A percentile compares a stretch with the other conserved stretches of the same genome.
Conservation (phyloP, 2,797 vertebrate genomes). For the Clamator glandarius region DNA sequence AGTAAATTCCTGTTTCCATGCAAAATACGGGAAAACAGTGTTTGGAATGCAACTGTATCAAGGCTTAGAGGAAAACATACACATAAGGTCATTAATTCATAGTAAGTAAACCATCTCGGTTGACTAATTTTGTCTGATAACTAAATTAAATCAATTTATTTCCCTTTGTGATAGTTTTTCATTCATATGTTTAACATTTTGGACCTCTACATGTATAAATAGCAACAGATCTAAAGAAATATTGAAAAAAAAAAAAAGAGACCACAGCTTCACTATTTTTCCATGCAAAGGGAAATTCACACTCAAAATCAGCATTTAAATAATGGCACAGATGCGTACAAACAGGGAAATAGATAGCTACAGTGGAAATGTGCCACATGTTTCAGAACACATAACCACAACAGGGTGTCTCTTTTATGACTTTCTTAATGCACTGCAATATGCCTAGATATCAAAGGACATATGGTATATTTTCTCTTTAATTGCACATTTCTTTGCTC, state of each 20-base stretch:
- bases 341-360: constrained; percentile 41
- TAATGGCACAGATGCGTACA: constrained; percentile 30
- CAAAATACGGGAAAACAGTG: not conserved
- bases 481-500: constrained; percentile 65
- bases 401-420: constrained; percentile 66
- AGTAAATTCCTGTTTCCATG: not conserved
- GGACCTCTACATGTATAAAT: not conserved
- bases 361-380: constrained; percentile 57
- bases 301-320: constrained; percentile 37
- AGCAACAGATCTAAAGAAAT: not conserved
- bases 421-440: constrained; percentile 65
- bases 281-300: not conserved
- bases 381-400: constrained; percentile 65
- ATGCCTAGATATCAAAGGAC: constrained; percentile 60
- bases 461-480: constrained; percentile 69
- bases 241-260: not conserved
- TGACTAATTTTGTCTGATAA: not conserved
- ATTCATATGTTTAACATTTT: not conserved
- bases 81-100: not conserved
- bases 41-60: not conserved
- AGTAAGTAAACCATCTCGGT: not conserved
- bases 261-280: not conserved
- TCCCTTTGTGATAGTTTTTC: not conserved
- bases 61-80: not conserved
- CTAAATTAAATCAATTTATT: not conserved